These are phyloP conservation scores for Cynocephalus volans DNA, from an alignment of 2,113 vertebrate species.

Conservation along the genomic window DNA sequence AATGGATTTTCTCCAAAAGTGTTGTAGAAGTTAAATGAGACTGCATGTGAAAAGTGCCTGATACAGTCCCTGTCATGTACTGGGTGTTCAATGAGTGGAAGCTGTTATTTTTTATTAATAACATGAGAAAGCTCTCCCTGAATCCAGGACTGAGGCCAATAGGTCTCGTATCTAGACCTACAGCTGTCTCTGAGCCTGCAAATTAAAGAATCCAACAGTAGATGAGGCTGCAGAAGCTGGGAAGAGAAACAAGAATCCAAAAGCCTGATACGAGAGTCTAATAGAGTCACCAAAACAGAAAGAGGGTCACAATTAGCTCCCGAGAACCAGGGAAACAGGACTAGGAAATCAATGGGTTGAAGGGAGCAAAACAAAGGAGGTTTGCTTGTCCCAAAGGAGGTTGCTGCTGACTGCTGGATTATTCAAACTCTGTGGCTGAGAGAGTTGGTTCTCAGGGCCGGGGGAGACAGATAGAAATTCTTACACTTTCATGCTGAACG, in stretches of 20 bases:
- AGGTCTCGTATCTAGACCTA: not conserved
- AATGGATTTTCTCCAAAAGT: not conserved
- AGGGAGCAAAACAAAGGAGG: not conserved
- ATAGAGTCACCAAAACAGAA: not conserved
- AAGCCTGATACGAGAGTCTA: not conserved
- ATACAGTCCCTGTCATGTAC: accelerated
- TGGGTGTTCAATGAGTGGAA: not conserved
- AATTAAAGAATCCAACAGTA: not conserved
- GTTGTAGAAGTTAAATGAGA: not conserved
- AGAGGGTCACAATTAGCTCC: not conserved
- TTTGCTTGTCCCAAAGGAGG: not conserved
- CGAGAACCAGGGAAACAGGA: not conserved
- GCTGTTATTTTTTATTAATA: not conserved
- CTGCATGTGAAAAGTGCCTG: accelerated
- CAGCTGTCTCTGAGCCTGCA: not conserved
- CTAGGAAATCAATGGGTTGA: not conserved
- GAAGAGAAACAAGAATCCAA: not conserved
- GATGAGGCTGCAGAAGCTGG: not conserved
- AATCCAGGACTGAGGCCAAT: not conserved
- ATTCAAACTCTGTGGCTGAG: not conserved
- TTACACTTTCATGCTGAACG: not conserved
- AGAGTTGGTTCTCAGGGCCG: not conserved
- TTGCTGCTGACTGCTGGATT: not conserved
- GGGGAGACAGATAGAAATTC: not conserved
- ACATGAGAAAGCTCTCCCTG: not conserved